Evolutionary conservation across 1,140 invertebrate species (phyloP).

Genomic region (Lycorma delicatula): DNA sequence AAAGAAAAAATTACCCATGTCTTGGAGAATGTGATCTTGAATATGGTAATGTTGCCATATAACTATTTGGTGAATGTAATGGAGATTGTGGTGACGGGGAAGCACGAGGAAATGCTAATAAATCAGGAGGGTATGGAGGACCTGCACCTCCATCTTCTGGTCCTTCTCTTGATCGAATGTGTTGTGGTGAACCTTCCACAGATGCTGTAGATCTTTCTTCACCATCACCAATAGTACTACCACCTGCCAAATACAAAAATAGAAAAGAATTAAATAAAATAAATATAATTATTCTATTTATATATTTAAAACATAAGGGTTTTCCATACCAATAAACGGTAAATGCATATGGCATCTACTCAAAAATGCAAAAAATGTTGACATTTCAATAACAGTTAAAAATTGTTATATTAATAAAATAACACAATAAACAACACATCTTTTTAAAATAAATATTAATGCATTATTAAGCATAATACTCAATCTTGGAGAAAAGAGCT

Average conservation of each 20-base stretch:
- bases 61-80: conserved; percentile 41
- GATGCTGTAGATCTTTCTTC: conserved; percentile 21
- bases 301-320: no score
- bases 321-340: no score
- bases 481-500: no score
- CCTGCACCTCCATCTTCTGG: conserved; percentile 8
- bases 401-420: no score
- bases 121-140: conserved; percentile 58
- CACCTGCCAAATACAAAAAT: conserved; percentile 36
- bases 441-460: no score
- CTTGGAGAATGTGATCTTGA: conserved; percentile 60
- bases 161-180: background rate
- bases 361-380: no score
- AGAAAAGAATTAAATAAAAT: conserved; percentile 21
- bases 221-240: conserved; percentile 31
- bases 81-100: conserved; percentile 40
- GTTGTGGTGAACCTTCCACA: conserved; percentile 8
- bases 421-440: no score
- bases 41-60: conserved; percentile 52
- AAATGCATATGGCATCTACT: no score
- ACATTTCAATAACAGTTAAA: no score
- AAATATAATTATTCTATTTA: background rate
- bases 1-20: conserved; percentile 12
- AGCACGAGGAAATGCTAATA: conserved; percentile 64
- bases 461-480: no score